A percentile compares a stretch with the other conserved stretches of the same genome.
Conservation (phyloP, 2,113 vertebrate species). For the Globicephala melas region DNA sequence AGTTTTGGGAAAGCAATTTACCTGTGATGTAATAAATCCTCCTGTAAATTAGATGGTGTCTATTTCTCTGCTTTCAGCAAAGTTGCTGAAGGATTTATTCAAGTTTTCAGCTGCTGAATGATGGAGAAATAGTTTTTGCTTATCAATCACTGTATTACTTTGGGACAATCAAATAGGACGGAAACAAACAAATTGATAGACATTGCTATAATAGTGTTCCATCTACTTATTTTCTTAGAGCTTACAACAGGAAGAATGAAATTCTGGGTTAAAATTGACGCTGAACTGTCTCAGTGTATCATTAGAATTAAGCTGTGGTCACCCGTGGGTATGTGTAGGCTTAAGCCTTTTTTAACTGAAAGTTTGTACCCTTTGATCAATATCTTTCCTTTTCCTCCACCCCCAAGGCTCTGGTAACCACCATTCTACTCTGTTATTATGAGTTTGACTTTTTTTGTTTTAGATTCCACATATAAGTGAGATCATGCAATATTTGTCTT, state of each 20-base stretch:
- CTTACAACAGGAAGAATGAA: not conserved
- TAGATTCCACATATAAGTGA: not conserved
- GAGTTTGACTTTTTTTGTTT: not conserved
- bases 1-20: not conserved
- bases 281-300: not conserved
- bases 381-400: not conserved
- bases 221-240: not conserved
- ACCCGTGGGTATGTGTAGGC: not conserved
- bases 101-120: slow-evolving; percentile 6
- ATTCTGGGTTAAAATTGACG: not conserved
- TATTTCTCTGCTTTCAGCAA: slow-evolving; percentile 22
- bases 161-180: not conserved
- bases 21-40: not conserved
- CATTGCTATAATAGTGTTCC: not conserved
- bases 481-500: not conserved
- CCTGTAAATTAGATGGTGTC: not conserved
- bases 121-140: slow-evolving; percentile 39
- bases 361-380: not conserved
- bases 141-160: slow-evolving; percentile 17
- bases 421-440: not conserved
- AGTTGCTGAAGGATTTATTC: slow-evolving; percentile 2
- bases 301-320: not conserved
- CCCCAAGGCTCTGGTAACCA: not conserved
- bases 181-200: not conserved
- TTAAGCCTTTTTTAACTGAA: not conserved